Conservation (phyloP, 2,113 vertebrate genomes). For the Casuarius casuarius region DNA sequence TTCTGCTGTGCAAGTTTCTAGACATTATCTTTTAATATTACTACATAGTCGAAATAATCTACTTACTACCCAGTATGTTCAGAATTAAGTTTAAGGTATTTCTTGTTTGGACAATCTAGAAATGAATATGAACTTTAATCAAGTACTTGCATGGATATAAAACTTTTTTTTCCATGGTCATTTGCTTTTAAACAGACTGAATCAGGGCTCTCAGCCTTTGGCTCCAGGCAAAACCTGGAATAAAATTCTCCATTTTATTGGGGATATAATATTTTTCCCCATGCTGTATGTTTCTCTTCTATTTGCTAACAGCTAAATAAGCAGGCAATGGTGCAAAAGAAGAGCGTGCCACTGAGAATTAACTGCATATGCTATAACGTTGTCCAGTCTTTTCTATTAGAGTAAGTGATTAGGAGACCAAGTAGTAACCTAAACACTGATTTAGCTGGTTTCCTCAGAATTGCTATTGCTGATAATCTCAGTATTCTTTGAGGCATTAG, state of each 20-base stretch:
- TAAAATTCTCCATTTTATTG: not conserved
- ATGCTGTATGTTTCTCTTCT: not conserved
- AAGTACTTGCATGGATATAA: not conserved
- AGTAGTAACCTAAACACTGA: not conserved
- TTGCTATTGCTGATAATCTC: not conserved
- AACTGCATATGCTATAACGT: not conserved
- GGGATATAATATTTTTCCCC: not conserved
- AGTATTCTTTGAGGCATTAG: not conserved
- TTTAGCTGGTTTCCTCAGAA: not conserved
- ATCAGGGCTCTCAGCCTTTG: not conserved
- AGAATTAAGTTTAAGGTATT: not conserved
- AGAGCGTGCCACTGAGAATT: not conserved
- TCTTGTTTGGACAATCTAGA: not conserved
- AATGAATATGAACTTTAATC: not conserved
- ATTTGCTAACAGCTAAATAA: not conserved
- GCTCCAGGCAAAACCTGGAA: not conserved
- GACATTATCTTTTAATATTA: not conserved
- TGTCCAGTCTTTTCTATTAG: not conserved
- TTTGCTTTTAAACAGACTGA: not conserved
- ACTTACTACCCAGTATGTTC: not conserved
- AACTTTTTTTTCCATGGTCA: not conserved
- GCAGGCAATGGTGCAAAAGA: not conserved
- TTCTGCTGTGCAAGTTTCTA: not conserved
- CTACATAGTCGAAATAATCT: not conserved
- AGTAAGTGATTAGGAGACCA: not conserved